These are phyloP conservation scores for Brachyhypopomus occidentalis DNA, from an alignment of 2,113 vertebrate species.

Conservation along the genomic window DNA sequence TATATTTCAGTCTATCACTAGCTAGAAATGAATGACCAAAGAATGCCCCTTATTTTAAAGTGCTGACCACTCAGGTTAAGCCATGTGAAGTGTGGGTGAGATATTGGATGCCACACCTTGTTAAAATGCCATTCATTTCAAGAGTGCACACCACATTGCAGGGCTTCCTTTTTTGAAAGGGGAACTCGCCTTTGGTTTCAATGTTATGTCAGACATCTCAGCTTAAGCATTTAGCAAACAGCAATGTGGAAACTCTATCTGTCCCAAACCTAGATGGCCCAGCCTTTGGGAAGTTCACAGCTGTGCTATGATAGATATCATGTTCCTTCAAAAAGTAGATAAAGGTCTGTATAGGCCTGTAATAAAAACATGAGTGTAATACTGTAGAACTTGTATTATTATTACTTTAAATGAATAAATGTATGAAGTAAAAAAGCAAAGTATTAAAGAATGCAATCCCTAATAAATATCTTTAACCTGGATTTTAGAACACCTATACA, in stretches of 20 bases:
- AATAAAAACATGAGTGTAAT: no score
- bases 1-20: background rate
- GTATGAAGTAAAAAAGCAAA: no score
- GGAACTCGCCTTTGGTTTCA: conserved; percentile 39
- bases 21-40: background rate
- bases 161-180: conserved; percentile 10
- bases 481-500: no score
- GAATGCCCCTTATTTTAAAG: background rate
- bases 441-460: no score
- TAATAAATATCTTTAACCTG: no score
- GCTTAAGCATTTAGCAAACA: conserved; percentile 41
- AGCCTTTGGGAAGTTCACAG: background rate
- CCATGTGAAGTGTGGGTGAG: conserved; percentile 5
- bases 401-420: no score
- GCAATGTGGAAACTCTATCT: conserved; percentile 46
- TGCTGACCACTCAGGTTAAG: background rate
- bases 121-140: conserved; percentile 34
- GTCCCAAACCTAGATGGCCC: background rate
- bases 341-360: no score
- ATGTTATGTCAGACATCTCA: conserved; percentile 50
- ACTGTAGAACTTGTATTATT: no score
- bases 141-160: conserved; percentile 26
- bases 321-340: background rate
- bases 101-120: background rate
- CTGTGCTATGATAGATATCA: background rate